Evolutionary conservation across 2,888 invertebrate species (phyloP), one percentile per base, ranked within the genome.

Genomic region (Strigamia maritima): DNA sequence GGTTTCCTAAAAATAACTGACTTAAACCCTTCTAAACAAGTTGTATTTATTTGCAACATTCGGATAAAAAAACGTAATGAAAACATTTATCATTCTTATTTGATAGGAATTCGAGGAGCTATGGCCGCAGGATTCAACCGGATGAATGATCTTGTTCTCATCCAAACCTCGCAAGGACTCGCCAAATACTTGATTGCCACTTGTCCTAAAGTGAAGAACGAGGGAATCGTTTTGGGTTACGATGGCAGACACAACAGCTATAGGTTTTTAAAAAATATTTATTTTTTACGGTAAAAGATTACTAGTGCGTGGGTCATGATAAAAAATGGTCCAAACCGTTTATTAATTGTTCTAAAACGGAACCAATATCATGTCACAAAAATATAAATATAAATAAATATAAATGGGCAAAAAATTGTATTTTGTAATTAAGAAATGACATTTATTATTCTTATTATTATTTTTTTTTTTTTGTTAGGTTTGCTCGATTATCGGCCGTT

Each of bases 131-230:
- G 99, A 0, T 97, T 93, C 86, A 90, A 90, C 82, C 91, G 92
- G 81, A 95, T 99, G 94, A 99, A 99, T 86, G 98, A 99, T 86
- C 89, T 99, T 74, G 94, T 97, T 0, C 87, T 90, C 79, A 90
- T 99, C 76, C 99, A 99, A 87, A 96, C 97, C 1, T 92, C 92
- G 0, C 95, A 98, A 90, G 98, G 97, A 0, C 86, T 98, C 6
- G 90, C 92, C 75, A 90, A 91, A 77, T 95, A 96, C 85, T 84
- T 97, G 78, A 87, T 91, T 82, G 87, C 89, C 79, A 87, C 88
- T 60, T 89, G 90, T 82, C 87, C 88, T 8, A 86, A 90, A 87
- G 89, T 90, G 79, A 85, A 89, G 31, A 86, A 88, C 35, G 90
- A 89, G 81, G 96, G 97, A 0, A 88, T 98, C 35, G 92, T 97